Conservation (phyloP, 2,113 vertebrate species). For the Hydrolagus affinis region DNA sequence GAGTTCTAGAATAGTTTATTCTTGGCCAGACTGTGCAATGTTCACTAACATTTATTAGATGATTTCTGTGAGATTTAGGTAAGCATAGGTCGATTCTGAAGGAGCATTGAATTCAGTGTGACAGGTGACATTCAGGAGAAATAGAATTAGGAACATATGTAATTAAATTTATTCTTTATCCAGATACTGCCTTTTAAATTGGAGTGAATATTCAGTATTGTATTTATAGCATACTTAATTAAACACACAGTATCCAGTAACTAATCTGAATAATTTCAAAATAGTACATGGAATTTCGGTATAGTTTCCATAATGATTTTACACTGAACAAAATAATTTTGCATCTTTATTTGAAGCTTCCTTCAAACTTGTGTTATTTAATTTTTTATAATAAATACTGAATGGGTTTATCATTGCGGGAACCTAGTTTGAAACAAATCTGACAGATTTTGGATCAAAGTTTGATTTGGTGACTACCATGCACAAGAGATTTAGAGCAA, state of each 20-base stretch:
- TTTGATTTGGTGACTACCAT: not conserved
- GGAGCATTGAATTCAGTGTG: not conserved
- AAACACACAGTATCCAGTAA: not conserved
- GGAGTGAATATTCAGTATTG: not conserved
- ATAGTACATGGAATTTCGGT: not conserved
- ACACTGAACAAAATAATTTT: not conserved
- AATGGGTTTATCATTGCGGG: not conserved
- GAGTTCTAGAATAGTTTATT: not conserved
- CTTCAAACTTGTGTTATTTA: not conserved
- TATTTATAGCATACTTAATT: not conserved
- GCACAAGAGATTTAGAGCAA: not conserved
- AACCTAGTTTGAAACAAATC: not conserved
- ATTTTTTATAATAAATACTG: not conserved
- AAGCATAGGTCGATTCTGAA: not conserved
- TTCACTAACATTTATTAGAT: not conserved
- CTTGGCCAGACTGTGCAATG: too few species aligned
- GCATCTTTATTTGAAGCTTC: not conserved
- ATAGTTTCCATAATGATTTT: not conserved
- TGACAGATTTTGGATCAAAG: not conserved
- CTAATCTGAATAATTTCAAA: not conserved
- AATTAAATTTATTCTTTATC: too few species aligned
- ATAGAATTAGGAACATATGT: not conserved
- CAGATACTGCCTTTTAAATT: not conserved
- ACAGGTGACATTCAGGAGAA: not conserved
- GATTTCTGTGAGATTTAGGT: not conserved